Percentiles rank a stretch among this genome's conserved stretches.
These are phyloP conservation scores for Idaea aversata DNA, from an alignment of 2,888 invertebrate species.

Conservation along the genomic window DNA sequence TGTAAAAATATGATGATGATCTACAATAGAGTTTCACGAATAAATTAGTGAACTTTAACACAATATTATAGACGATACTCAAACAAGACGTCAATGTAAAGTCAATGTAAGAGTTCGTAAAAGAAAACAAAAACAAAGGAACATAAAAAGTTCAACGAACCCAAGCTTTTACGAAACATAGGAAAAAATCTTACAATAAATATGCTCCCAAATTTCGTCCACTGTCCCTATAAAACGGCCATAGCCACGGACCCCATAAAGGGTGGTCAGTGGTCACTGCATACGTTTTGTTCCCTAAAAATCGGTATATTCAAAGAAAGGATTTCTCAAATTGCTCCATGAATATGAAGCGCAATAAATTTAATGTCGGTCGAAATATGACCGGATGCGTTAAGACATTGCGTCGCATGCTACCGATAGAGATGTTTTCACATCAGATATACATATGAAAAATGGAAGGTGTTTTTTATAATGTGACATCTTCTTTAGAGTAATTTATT, in stretches of 20 bases:
- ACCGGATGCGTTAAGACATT: conserved; percentile 61
- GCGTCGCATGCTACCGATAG: conserved; percentile 45
- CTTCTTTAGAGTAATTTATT: neutral
- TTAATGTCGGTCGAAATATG: conserved; percentile 68
- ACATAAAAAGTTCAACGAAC: neutral
- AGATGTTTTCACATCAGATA: conserved; percentile 28
- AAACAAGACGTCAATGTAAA: no score
- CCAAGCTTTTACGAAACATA: neutral
- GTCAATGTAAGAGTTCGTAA: no score
- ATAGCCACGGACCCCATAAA: conserved; percentile 10
- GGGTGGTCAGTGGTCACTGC: conserved; percentile 21
- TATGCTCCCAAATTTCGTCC: conserved; percentile 5
- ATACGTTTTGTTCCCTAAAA: conserved; percentile 28
- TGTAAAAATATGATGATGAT: no score
- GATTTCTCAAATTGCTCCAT: conserved; percentile 71
- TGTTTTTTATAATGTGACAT: neutral
- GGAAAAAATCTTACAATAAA: conserved; percentile 15
- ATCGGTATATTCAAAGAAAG: conserved; percentile 41
- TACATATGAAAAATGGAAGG: neutral
- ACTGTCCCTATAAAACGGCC: conserved; percentile 24
- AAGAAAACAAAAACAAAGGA: neutral
- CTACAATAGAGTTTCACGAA: no score
- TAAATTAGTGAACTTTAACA: no score
- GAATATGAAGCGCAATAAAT: conserved; percentile 76
- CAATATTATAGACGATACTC: no score